Conservation (phyloP, 2,888 invertebrate species). For the Fissipunctia ypsillon region DNA sequence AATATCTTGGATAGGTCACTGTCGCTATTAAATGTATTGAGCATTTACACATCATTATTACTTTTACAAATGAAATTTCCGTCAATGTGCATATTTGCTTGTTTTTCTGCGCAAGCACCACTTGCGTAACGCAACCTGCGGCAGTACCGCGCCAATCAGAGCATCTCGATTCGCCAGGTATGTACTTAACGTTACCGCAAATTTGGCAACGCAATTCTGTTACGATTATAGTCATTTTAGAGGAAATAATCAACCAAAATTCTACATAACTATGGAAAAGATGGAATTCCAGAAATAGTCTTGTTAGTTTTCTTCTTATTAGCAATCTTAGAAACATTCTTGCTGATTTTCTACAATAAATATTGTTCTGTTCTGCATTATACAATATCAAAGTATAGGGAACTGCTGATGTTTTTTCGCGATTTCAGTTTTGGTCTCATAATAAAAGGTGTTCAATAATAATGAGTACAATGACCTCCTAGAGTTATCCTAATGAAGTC, state of each 20-base stretch:
- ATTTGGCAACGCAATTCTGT: conserved; percentile 63
- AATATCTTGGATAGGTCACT: neutral
- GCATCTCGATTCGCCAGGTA: conserved; percentile 76
- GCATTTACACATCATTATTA: conserved; percentile 9
- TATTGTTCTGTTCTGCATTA: too few relatives aligned
- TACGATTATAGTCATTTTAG: conserved; percentile 49
- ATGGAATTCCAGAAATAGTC: neutral
- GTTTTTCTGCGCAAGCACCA: conserved; percentile 71
- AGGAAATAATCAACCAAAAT: conserved; percentile 13
- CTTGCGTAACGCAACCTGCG: conserved; percentile 71
- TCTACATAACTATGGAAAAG: neutral
- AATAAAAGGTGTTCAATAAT: too few relatives aligned
- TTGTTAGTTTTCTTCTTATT: neutral
- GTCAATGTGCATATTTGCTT: conserved; percentile 59
- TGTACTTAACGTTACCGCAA: conserved; percentile 65
- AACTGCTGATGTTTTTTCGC: too few relatives aligned
- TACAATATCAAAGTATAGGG: too few relatives aligned
- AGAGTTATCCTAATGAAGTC: too few relatives aligned
- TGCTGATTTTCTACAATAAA: too few relatives aligned
- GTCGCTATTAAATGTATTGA: neutral
- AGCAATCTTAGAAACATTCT: too few relatives aligned
- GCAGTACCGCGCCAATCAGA: conserved; percentile 83
- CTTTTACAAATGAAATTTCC: conserved; percentile 40
- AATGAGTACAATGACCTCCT: too few relatives aligned
- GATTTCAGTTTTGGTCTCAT: too few relatives aligned